Evolutionary conservation across 1,140 invertebrate species (phyloP), one percentile per base, ranked within the genome.

Genomic region (Papilio polyxenes): DNA sequence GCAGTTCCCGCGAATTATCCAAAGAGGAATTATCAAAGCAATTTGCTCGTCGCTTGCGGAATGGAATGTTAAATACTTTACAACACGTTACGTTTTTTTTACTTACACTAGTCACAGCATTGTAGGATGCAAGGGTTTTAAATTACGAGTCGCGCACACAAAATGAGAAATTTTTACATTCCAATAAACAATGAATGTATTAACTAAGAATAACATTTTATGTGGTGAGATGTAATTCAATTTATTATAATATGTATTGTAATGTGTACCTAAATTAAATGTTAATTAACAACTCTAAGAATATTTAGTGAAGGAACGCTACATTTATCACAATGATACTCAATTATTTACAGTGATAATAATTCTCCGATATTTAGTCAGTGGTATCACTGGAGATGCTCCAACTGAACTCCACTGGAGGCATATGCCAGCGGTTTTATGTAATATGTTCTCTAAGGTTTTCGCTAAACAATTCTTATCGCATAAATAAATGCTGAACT

Each of bases 21-120:
- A 83, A 77, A 88, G 87, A 84, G 83, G 86, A 88, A 89, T 89
- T 90, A 90, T 91, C 87, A 87, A 85, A 84, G 86, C 87, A 91
- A 89, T 89, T 90, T 89, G 82, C 85, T 85, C 86, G 83, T 84
- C 85, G 75, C 72, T 59, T 82, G 83, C 81, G 84, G 83, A 83
- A 86, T 85, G 87, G 86, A 89, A 92, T 89, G 87, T 89, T 91
- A 89, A 89, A 90, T 85, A 84, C 62, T 40, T 74, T 75, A 72
- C 23, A 82, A 80, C 76, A 83, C 81, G 78, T 81, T 81, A 11
- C 31, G 53, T 59, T 77, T 81, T 31, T n/a, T 81, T 76, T 83
- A 49, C 11, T 51, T 77, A 78, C n/a, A 44, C 51, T 40, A 69
- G 62, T 69, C 62, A 72, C 75, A 31, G 56, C 75, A 51, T 76